These are phyloP conservation scores for Platichthys stellatus DNA, from an alignment of 2,113 vertebrate species.

Conservation along the genomic window DNA sequence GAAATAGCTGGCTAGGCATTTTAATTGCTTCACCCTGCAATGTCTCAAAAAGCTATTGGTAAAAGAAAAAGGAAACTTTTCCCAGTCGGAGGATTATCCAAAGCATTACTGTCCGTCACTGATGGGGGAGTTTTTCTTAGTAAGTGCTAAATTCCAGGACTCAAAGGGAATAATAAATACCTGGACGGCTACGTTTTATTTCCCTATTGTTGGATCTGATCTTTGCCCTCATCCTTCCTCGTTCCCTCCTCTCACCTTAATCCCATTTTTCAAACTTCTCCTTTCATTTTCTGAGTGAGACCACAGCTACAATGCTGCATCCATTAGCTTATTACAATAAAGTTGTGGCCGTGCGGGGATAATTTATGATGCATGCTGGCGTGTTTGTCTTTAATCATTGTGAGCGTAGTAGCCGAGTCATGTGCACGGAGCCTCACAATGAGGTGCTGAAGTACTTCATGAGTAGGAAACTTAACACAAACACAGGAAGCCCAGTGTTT, in stretches of 20 bases:
- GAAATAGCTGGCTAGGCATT: conserved; percentile 80
- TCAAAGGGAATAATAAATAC: conserved; percentile 46
- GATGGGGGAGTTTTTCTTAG: conserved; percentile 8
- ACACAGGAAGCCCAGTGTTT: conserved; percentile 84
- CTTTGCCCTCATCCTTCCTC: conserved; percentile 56
- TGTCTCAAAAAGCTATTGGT: conserved; percentile 64
- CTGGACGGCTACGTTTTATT: conserved; percentile 38
- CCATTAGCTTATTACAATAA: conserved; percentile 20
- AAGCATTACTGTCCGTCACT: conserved; percentile 9
- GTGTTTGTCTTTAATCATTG: conserved; percentile 71
- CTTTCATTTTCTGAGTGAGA: conserved; percentile 7
- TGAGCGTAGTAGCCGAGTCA: conserved; percentile 70
- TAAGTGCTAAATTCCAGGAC: conserved; percentile 32
- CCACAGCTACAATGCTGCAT: conserved; percentile 15
- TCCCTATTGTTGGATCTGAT: conserved; percentile 49
- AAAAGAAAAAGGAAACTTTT: conserved; percentile 47
- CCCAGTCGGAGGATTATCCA: conserved; percentile 21
- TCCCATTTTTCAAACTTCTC: conserved; percentile 34
- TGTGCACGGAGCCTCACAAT: conserved; percentile 76
- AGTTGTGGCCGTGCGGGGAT: conserved; percentile 26
- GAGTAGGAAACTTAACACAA: conserved; percentile 84
- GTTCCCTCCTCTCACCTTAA: conserved; percentile 54
- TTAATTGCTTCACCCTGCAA: conserved; percentile 79
- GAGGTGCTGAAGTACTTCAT: conserved; percentile 80
- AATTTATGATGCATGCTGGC: conserved; percentile 59